Base-by-base conservation (phyloP, 2,797 vertebrate genomes). In the Falco columbarius region DNA sequence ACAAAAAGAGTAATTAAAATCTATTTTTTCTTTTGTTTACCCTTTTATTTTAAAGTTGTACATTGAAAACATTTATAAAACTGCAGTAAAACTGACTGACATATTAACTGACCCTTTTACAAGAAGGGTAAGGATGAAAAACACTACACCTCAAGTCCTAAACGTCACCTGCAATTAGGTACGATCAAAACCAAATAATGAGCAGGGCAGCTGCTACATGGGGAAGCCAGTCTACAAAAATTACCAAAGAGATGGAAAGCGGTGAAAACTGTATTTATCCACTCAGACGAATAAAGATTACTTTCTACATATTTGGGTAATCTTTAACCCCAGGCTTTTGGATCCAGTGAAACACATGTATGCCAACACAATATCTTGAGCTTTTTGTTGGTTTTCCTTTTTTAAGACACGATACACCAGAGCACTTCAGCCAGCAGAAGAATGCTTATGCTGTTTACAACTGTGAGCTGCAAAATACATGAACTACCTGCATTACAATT, bases 121-220 rank as follows among this genome's bases (percentile, higher is more conserved):
- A 90, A 90, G 89, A 86, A 63, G 42, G 17, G 22, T 85, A 85
- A 87, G 72, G 44, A 97, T 71, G 61, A 97, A 90, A 92, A 71
- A 46, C 30, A 65, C 86, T 93, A 89, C 91, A 93, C 72, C 74
- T 94, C 65, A 9, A 9, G 62, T 89, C 55, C 68, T 17, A 18
- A 94, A 94, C 86, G 89, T 86, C 95, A 92, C 66, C 94, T 10
- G 1, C 83, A 89, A 94, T 96, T 96, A 97, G 90, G 67, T 79
- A 67, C 30, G 94, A 97, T 94, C 95, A 95, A 96, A 92, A 95
- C 94, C 92, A 96, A 96, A 93, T 91, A 96, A 95, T 47, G 75
- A 97, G 63, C 85, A 96, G 94, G 95, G 84, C 93, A 86, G 80
- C 79, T 72, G 95, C 92, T 93, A 83, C 74, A 93, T 90, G 91